Evolutionary conservation across 2,797 vertebrate genomes (phyloP), one percentile per base, ranked within the genome.

Genomic region (Harpagifer antarcticus): DNA sequence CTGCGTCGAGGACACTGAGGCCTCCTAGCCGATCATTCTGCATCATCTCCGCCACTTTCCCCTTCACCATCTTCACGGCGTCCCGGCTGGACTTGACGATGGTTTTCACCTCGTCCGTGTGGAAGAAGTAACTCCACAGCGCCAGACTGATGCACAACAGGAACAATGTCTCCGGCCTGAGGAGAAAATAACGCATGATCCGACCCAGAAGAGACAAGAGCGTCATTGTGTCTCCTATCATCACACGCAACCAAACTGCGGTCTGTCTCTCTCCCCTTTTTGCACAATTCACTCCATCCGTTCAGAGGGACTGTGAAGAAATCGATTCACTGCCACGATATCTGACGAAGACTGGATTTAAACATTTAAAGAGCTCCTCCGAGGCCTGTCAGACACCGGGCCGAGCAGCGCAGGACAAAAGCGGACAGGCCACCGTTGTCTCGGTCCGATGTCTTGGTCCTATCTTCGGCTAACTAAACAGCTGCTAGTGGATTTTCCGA

Each of bases 171-270:
- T 99, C 97, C 86, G 98, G 98, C 94, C 98, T 97, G 84, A 99
- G 97, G 90, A 99, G 96, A 93, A 99, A 99, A 95, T 99, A 99
- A 90, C 98, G 98, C 98, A 99, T 99, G 96, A 99, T 99, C 96
- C 98, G 97, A 96, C 98, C 98, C 95, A 99, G 95, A 86, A 99
- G 96, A 97, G 98, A 99, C 95, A 99, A 96, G 96, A 99, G 96
- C 96, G 98, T 99, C 98, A 99, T 99, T 93, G 97, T 98, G 96
- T 99, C 98, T 96, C 97, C 97, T 98, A 98, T 90, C 93, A 94
- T 95, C 91, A 93, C 92, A 92, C 91, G 86, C 82, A 81, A 80
- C 86, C 78, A 72, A 86, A 55, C 91, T 85, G 90, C 89, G 74
- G 70, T 84, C 89, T 62, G 58, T 82, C 86, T 76, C 67, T 47